Base-by-base conservation (phyloP, 1,140 invertebrate species). In the Coenobita brevimanus region DNA sequence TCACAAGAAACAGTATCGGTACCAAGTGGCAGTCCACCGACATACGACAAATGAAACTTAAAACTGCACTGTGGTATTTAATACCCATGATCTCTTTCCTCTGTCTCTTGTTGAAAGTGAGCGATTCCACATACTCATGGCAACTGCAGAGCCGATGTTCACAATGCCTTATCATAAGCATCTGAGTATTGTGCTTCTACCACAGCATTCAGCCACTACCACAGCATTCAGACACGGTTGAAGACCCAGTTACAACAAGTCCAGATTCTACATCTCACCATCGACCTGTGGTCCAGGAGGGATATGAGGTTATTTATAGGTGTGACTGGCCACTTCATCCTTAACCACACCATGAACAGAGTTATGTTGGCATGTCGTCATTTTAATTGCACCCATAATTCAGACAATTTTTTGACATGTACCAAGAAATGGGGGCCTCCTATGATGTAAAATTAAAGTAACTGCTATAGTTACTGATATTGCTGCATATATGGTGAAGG, bases 321-420 rank as follows among this genome's bases (percentile, higher is more conserved):
- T n/a, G n/a, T n/a, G n/a, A n/a, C n/a, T n/a, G n/a, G n/a, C n/a
- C n/a, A n/a, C n/a, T n/a, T n/a, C n/a, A n/a, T n/a, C n/a, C n/a
- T n/a, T n/a, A n/a, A 69, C 64, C 64, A 69, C 64, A 69, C 64
- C 8, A 17, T 10, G 64, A 69, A 30, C 17, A 69, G 64, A 8
- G 64, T 69, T 30, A 69, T 69, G 64, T 27, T 69, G 64, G 64
- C 64, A 69, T 69, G 64, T 30, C 64, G 64, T 8, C 64, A 27
- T 27, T 69, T 69, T 8, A 69, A 24, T 17, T 6, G 27, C 24
- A 17, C 64, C 24, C n/a, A n/a, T n/a, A n/a, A n/a, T n/a, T n/a
- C n/a, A n/a, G n/a, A n/a, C n/a, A n/a, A n/a, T n/a, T n/a, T n/a
- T n/a, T 17, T 27, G 64, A 8, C 64, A 69, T 6, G 27, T 27